Base-by-base conservation (phyloP, 1,140 invertebrate species). In the Hypsibius dujardini region DNA sequence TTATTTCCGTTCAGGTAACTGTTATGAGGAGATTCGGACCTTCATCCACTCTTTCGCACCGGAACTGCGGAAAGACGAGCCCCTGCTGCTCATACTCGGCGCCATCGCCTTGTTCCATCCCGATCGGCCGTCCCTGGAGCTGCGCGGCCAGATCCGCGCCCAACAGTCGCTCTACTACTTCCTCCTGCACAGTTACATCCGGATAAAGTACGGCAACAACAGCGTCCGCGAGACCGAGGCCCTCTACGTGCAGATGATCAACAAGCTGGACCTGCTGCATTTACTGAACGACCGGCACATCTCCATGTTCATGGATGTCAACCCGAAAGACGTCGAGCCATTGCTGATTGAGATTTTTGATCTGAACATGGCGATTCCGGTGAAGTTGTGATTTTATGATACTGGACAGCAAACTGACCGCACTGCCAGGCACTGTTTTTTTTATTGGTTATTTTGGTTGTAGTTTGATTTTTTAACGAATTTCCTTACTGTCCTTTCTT, bases 341-440 rank as follows among this genome's bases (percentile, higher is more conserved):
- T 80, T 95, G 46, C 82, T 95, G 42, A 88, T 93, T 75, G 92
- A 94, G 83, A 90, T 94, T 78, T 90, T 94, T 76, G 90, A 94
- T 80, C 83, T 93, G 70, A 92, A 92, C 50, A n/a, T 56, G 50
- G 50, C 50, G 50, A 56, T 12, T 56, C 7, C 50, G 50, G 7
- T 12, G 50, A 56, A 56, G n/a, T n/a, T 56, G 50, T 56, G n/a
- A 56, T 12, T 28, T 28, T 28, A 56, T n/a, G 50, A 12, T 56
- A 0, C 50, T 56, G 50, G n/a, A 12, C n/a, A 12, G 7, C n/a
- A 56, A 12, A 56, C 50, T 56, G 7, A 28, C 28, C 28, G 28
- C 28, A 28, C n/a, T 56, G n/a, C 50, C 50, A 56, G n/a, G 7
- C 50, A n/a, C n/a, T 56, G 50, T 56, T 56, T n/a, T n/a, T 56